Base-by-base conservation (phyloP, 2,797 vertebrate genomes). In the Peromyscus attwateri region DNA sequence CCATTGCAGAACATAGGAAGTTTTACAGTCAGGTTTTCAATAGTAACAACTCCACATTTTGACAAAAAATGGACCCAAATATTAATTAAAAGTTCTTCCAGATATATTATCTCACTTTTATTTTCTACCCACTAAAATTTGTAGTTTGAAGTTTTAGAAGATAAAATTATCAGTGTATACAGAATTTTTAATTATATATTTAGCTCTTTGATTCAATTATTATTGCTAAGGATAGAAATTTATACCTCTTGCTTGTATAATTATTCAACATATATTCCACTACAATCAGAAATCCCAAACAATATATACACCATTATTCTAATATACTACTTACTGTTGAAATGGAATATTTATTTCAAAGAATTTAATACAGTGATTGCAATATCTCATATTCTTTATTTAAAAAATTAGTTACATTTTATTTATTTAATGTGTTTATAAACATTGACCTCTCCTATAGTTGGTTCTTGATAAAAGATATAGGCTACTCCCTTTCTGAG, bases 111-210 rank as follows among this genome's bases (percentile, higher is more conserved):
- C 25, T 85, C 70, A 9, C 55, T 68, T 6, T 94, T 89, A 79
- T 80, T 87, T 96, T 93, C 14, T 3, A 75, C 0, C 27, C 10
- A 66, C 71, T 87, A 68, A 64, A 89, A n/a, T 84, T 81, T 89
- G 31, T 17, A 3, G 9, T 29, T 16, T 76, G 21, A 70, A 94
- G 95, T 89, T 95, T 87, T 87, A 68, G 75, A 94, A 85, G 73
- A 55, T 92, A 83, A 80, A 62, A 82, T 89, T 62, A 43, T 5
- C 52, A 66, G 31, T 29, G 2, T 60, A 73, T 17, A 68, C 10
- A 82, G 19, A 77, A 73, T 82, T 96, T 94, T 80, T 4, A 80
- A 87, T 55, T 13, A 73, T 40, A 68, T 92, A 77, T 71, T 91
- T 49, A 96, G 25, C 4, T 92, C 31, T 21, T 80, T 88, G 34